phyloP scores from a whole-genome alignment of 1,140 invertebrate genomes.

The Thrips palmi region DNA sequence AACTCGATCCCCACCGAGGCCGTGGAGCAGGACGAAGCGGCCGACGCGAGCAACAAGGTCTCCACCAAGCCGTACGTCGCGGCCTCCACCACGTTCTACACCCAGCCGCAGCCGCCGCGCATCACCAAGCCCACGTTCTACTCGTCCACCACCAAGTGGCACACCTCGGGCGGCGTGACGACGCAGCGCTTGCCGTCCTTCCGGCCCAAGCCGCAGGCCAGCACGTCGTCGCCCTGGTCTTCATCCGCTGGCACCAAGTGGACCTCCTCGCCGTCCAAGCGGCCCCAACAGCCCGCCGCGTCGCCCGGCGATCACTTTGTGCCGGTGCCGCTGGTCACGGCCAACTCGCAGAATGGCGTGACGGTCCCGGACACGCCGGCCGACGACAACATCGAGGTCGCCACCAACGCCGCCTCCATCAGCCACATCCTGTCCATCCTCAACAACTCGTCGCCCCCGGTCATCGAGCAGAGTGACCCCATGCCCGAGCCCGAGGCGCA shows the following conservation, averaged over 20 bases:
- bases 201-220: too few relatives aligned
- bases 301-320: conserved; percentile 10
- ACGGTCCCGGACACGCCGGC: conserved; percentile 31
- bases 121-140: too few relatives aligned
- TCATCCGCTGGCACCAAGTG: too few relatives aligned
- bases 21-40: conserved; percentile 1
- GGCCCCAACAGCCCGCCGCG: conserved; percentile 9
- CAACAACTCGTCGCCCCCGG: conserved; percentile 18
- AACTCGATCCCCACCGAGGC: conserved; percentile 5
- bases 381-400: conserved; percentile 22
- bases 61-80: conserved; percentile 5
- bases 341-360: conserved; percentile 22
- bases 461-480: conserved; percentile 7
- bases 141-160: too few relatives aligned
- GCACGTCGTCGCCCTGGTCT: too few relatives aligned
- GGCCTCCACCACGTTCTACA: too few relatives aligned
- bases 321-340: conserved; percentile 3
- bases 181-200: too few relatives aligned
- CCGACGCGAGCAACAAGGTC: conserved; percentile 1
- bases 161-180: too few relatives aligned
- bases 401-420: conserved; percentile 24
- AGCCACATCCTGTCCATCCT: conserved; percentile 25
- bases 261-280: too few relatives aligned
- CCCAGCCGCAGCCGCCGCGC: too few relatives aligned
- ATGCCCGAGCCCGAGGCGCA: conserved; percentile 11